These are phyloP conservation scores for Calameuta idolon DNA, from an alignment of 2,888 invertebrate species.

Conservation along the genomic window DNA sequence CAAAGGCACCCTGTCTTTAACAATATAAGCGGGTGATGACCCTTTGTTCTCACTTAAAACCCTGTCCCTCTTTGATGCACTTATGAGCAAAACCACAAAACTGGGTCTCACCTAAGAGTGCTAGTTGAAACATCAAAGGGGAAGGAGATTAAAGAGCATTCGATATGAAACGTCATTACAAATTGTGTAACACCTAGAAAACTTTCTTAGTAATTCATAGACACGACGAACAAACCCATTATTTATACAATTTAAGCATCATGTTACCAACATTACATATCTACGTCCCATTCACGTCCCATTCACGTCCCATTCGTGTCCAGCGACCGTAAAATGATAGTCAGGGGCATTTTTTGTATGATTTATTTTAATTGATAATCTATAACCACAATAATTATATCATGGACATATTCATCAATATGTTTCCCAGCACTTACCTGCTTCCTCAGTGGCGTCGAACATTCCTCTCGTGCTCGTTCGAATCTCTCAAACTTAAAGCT, in stretches of 20 bases:
- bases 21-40: not conserved
- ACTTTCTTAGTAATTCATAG: not conserved
- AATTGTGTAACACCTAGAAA: not conserved
- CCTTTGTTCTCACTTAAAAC: not conserved
- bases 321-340: not conserved
- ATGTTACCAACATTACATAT: not conserved
- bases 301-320: not conserved
- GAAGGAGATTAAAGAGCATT: not conserved
- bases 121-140: not conserved
- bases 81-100: not conserved
- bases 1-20: not conserved
- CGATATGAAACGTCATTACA: not conserved
- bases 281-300: not conserved
- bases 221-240: not conserved
- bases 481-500: conserved; percentile 91
- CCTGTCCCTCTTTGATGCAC: not conserved
- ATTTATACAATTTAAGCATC: not conserved
- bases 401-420: not conserved
- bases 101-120: not conserved
- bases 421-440: conserved; percentile 72
- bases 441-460: conserved; percentile 72
- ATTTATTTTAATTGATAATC: not conserved
- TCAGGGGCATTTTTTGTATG: not conserved
- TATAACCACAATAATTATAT: not conserved
- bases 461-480: conserved; percentile 77